Evolutionary conservation across 2,113 vertebrate species (phyloP), one percentile per base, ranked within the genome.

Genomic region (Vidua macroura): DNA sequence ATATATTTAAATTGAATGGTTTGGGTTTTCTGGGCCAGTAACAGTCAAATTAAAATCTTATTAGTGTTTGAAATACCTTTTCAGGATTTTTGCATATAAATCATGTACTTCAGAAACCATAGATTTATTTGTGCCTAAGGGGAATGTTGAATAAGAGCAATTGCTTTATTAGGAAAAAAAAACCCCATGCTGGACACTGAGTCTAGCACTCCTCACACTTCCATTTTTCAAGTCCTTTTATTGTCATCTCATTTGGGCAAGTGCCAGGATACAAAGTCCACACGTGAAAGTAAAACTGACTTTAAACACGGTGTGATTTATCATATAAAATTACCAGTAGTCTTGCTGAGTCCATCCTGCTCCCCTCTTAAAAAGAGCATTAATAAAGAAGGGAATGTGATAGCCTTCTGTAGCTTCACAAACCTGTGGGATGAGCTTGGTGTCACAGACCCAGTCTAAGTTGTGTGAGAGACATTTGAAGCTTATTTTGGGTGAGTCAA

Each of bases 21-120:
- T 88, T 86, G 58, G 41, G 30, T 90, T 96, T 93, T 92, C 86
- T 95, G 68, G 88, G 83, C 49, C 88, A 93, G 86, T 93, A 92
- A 88, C 56, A 86, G 80, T 93, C 83, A 92, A 95, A 94, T 96
- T 92, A 93, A 95, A 96, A 93, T 96, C 83, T 80, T 93, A 83
- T 70, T 92, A 90, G 76, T 24, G 60, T 86, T 83, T 96, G 86
- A 93, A 94, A 92, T 83, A 93, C 68, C 91, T 94, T 93, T 90
- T 83, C 83, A 78, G 76, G 56, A 84, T 92, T 94, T 93, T 49
- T 93, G 79, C 88, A 81, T 83, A 77, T 86, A 83, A 93, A 93
- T 88, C 31, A 46, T 39, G n/a, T 81, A 33, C 73, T 96, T 93
- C 56, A 90, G 79, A 86, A 95, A 92, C 53, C n/a, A 69, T 81